Evolutionary conservation across 2,888 invertebrate species (phyloP).

Genomic region (Zaprionus obscuricornis): DNA sequence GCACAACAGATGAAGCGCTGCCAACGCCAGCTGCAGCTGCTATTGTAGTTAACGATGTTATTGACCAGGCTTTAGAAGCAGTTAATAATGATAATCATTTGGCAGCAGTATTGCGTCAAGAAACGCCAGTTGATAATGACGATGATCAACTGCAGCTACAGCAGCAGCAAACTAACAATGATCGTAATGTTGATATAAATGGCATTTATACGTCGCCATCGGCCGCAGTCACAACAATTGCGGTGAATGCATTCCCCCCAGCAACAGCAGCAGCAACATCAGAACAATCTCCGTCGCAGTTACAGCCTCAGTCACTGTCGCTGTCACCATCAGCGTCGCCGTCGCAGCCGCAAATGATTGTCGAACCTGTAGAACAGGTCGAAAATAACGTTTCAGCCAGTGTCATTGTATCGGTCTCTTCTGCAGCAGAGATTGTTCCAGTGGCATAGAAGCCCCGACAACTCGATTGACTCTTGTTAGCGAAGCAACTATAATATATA

Average conservation of each 20-base stretch:
- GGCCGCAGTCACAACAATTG: slow-evolving; percentile 67
- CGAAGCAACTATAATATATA: slow-evolving; percentile 22
- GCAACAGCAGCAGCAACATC: slow-evolving; percentile 13
- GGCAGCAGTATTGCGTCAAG: slow-evolving; percentile 72
- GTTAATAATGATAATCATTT: slow-evolving; percentile 67
- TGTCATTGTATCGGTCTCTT: slow-evolving; percentile 64
- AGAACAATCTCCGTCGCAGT: too few relatives aligned
- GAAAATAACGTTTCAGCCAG: slow-evolving; percentile 70
- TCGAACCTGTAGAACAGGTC: slow-evolving; percentile 80
- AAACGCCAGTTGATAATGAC: slow-evolving; percentile 74
- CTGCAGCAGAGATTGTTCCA: slow-evolving; percentile 47
- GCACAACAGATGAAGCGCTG: slow-evolving; percentile 29
- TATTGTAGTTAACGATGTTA: slow-evolving; percentile 25
- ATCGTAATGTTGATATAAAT: slow-evolving; percentile 55
- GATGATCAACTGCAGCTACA: slow-evolving; percentile 28
- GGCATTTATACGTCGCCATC: slow-evolving; percentile 48
- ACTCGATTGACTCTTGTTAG: slow-evolving; percentile 20
- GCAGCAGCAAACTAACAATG: slow-evolving; percentile 29
- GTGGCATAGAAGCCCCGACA: slow-evolving; percentile 58
- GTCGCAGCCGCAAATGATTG: slow-evolving; percentile 32
- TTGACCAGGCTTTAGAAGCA: slow-evolving; percentile 35
- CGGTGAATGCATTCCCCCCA: slow-evolving; percentile 52
- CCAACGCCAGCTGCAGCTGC: slow-evolving; percentile 10
- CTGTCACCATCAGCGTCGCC: slow-evolving; percentile 52
- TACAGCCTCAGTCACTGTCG: slow-evolving; percentile 70